phyloP scores from a whole-genome alignment of 2,888 invertebrate species.

The Lapara coniferarum region DNA sequence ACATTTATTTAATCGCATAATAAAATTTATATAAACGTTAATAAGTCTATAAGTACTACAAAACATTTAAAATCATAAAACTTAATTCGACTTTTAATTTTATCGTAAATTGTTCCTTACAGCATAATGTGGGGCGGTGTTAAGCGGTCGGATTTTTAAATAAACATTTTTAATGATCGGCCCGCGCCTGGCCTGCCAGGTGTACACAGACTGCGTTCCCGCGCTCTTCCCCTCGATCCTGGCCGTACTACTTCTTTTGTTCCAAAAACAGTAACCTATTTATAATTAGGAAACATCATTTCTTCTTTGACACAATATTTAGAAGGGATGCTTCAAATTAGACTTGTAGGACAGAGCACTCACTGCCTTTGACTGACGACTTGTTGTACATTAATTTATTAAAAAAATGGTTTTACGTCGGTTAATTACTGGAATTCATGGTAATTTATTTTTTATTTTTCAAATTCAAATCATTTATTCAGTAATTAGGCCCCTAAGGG shows the following conservation, averaged over 20 bases:
- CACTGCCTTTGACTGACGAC: background rate
- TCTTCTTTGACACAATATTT: constrained; percentile 35
- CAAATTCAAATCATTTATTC: too few species aligned
- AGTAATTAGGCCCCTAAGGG: too few species aligned
- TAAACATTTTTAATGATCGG: constrained; percentile 84
- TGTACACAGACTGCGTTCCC: constrained; percentile 77
- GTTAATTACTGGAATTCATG: background rate
- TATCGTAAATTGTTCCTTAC: constrained; percentile 53
- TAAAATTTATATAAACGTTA: too few species aligned
- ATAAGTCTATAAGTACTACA: background rate
- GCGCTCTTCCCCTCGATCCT: constrained; percentile 50
- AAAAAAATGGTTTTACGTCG: background rate
- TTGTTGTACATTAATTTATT: background rate
- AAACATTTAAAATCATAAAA: background rate
- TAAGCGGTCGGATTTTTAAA: constrained; percentile 84
- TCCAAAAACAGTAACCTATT: constrained; percentile 79
- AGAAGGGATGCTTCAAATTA: constrained; percentile 25
- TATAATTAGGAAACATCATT: constrained; percentile 46
- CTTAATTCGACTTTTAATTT: background rate
- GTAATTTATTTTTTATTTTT: background rate
- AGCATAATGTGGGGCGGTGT: constrained; percentile 56
- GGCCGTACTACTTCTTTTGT: constrained; percentile 70
- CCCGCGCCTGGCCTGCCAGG: constrained; percentile 76
- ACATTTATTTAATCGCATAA: too few species aligned
- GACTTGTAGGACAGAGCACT: background rate